phyloP scores from a whole-genome alignment of 2,797 vertebrate genomes.

The Pseudochirops corinnae region DNA sequence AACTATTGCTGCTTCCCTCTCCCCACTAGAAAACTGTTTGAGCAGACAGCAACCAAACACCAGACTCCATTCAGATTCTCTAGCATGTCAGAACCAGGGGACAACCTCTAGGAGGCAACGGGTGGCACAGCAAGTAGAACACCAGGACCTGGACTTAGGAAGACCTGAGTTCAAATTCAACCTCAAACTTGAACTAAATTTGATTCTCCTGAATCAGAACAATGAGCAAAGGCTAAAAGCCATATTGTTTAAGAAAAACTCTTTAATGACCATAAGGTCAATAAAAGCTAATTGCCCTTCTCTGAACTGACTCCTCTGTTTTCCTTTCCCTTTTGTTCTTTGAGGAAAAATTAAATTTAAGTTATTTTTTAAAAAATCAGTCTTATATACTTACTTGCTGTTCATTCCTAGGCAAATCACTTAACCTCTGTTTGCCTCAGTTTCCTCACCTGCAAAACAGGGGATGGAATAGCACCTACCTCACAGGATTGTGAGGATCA shows the following conservation, averaged over 20 bases:
- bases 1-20: not conserved
- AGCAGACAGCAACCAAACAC: not conserved
- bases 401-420: not conserved
- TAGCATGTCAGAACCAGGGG: not conserved
- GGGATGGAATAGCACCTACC: not conserved
- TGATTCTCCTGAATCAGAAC: conserved; percentile 22
- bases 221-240: not conserved
- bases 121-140: not conserved
- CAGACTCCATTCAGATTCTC: not conserved
- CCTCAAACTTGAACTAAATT: not conserved
- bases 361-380: not conserved
- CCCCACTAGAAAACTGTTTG: not conserved
- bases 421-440: not conserved
- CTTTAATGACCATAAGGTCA: not conserved
- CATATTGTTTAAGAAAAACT: not conserved
- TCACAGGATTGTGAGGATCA: not conserved
- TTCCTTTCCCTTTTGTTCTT: not conserved
- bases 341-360: conserved; percentile 28
- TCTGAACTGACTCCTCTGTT: not conserved
- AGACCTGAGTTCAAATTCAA: not conserved
- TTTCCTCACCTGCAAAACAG: not conserved
- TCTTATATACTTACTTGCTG: not conserved
- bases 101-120: not conserved
- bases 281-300: conserved; percentile 26
- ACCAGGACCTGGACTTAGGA: not conserved